phyloP scores from a whole-genome alignment of 23 tunicate species.

The Ascidia mentula region DNA sequence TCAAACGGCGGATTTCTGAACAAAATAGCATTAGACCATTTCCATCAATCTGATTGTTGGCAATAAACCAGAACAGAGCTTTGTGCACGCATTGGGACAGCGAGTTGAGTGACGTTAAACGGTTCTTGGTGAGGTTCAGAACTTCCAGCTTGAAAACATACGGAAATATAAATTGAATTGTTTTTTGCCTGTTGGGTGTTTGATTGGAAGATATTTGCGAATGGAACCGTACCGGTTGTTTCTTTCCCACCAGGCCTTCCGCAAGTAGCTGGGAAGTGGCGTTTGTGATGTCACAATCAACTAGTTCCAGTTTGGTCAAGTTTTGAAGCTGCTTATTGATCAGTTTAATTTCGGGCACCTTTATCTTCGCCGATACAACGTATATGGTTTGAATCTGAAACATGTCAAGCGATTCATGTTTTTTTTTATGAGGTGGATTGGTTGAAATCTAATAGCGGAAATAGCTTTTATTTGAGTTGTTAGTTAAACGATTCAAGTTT shows the following conservation, averaged over 20 bases:
- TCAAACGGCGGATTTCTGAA: not conserved
- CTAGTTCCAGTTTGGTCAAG: not conserved
- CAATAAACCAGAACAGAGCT: not conserved
- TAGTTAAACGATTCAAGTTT: too few species aligned
- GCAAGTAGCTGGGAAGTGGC: not conserved
- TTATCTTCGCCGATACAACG: not conserved
- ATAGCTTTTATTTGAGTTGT: too few species aligned
- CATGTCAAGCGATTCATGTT: too few species aligned
- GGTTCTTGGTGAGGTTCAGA: not conserved
- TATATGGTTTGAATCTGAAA: not conserved
- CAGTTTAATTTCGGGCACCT: not conserved
- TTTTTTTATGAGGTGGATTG: too few species aligned
- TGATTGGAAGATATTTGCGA: not conserved
- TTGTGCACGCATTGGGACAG: not conserved
- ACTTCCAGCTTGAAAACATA: not conserved
- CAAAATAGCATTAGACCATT: not conserved
- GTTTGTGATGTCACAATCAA: not conserved
- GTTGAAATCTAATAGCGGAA: too few species aligned
- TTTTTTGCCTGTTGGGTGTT: too few species aligned
- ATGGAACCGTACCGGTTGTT: not conserved
- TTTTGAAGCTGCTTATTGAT: not conserved
- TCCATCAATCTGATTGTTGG: not conserved
- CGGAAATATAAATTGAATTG: too few species aligned
- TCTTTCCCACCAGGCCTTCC: not conserved
- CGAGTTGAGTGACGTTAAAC: not conserved